phyloP scores from a whole-genome alignment of 2,113 vertebrate genomes.

The Hippocampus comes region DNA sequence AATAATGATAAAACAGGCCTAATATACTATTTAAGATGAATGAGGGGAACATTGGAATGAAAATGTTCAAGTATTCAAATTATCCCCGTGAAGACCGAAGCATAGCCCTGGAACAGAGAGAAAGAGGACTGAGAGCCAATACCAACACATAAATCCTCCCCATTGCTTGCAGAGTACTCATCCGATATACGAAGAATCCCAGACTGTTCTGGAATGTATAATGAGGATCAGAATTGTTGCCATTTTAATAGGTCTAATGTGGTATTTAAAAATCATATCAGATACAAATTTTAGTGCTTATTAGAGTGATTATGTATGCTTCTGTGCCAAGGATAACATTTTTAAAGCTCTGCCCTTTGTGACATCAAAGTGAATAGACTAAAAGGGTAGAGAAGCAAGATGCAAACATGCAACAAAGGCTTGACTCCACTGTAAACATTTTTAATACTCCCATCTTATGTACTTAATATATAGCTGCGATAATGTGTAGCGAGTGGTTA shows the following conservation, averaged over 20 bases:
- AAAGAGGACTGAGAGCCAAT: background rate
- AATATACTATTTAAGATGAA: background rate
- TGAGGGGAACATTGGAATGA: background rate
- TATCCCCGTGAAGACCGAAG: background rate
- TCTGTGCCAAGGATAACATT: background rate
- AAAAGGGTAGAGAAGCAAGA: background rate
- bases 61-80: background rate
- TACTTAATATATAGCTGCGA: background rate
- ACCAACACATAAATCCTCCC: background rate
- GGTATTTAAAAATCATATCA: background rate
- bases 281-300: background rate
- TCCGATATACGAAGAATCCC: background rate
- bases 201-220: background rate
- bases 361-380: background rate
- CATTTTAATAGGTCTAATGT: background rate
- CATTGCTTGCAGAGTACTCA: background rate
- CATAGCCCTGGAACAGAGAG: background rate
- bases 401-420: too few species aligned
- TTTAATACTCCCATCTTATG: background rate
- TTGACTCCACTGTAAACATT: background rate
- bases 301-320: background rate
- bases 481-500: background rate
- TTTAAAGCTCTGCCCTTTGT: background rate
- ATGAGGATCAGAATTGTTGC: background rate
- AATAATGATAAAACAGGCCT: background rate